A percentile compares a stretch with the other conserved stretches of the same genome.
Conservation (phyloP, 2,888 invertebrate genomes). For the Lamellibrachia columna region DNA sequence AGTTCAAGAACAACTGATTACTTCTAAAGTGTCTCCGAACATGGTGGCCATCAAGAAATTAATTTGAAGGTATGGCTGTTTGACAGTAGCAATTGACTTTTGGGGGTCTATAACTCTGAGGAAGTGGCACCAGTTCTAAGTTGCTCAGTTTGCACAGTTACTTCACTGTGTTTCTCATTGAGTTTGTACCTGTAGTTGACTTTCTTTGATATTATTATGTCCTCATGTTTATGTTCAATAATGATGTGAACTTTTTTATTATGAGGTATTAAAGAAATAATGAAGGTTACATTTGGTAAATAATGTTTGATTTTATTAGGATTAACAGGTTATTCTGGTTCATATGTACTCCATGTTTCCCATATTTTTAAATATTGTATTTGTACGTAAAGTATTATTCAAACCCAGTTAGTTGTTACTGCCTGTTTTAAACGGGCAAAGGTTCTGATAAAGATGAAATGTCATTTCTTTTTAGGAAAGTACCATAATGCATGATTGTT, state of each 20-base stretch:
- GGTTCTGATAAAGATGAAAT: too few species aligned
- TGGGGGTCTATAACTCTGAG: not conserved
- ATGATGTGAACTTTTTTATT: not conserved
- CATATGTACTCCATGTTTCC: too few species aligned
- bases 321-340: too few species aligned
- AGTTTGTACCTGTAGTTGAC: too few species aligned
- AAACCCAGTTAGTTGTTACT: too few species aligned
- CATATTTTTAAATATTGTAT: too few species aligned
- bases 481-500: not conserved
- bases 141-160: not conserved
- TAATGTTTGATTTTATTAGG: too few species aligned
- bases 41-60: not conserved
- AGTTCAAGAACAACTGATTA: not conserved
- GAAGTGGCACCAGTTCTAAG: not conserved
- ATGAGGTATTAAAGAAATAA: not conserved
- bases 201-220: too few species aligned
- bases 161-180: not conserved
- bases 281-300: not conserved
- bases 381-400: too few species aligned
- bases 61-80: not conserved
- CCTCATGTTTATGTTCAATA: not conserved
- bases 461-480: not conserved
- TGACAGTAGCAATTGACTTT: not conserved
- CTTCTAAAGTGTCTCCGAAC: not conserved
- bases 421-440: too few species aligned